Evolutionary conservation across 2,888 invertebrate species (phyloP).

Genomic region (Drosophila sordidula): DNA sequence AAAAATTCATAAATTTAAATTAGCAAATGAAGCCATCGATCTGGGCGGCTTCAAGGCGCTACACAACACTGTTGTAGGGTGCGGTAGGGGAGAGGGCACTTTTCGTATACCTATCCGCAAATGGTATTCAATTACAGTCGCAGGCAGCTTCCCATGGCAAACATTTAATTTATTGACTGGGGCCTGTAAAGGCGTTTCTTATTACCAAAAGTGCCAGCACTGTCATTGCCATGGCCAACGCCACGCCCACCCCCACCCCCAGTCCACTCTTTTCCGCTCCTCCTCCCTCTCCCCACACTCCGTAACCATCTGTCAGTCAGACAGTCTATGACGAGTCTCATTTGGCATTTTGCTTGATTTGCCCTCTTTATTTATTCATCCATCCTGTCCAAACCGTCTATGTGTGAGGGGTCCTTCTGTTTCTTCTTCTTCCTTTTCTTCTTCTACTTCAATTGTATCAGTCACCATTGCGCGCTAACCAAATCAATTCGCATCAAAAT

Average conservation of each 20-base stretch:
- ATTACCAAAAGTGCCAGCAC: slow-evolving; percentile 56
- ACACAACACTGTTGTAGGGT: not conserved
- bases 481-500: slow-evolving; percentile 75
- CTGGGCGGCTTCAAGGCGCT: slow-evolving; percentile 5
- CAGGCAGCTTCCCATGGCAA: slow-evolving; percentile 26
- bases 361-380: slow-evolving; percentile 78
- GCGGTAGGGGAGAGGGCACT: not conserved
- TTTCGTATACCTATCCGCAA: slow-evolving; percentile 30
- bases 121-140: slow-evolving; percentile 54
- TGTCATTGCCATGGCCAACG: slow-evolving; percentile 51
- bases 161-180: slow-evolving; percentile 63
- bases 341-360: slow-evolving; percentile 77
- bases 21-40: slow-evolving; percentile 72
- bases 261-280: no score
- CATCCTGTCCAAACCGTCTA: slow-evolving; percentile 51
- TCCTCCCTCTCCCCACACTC: not conserved
- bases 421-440: not conserved
- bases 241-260: not conserved
- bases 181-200: slow-evolving; percentile 52
- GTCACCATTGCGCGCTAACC: slow-evolving; percentile 64
- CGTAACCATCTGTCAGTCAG: slow-evolving; percentile 45
- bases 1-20: slow-evolving; percentile 79
- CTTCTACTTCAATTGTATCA: slow-evolving; percentile 50
- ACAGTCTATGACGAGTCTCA: slow-evolving; percentile 71
- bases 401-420: not conserved